Base-by-base conservation (phyloP, 2,113 vertebrate genomes). In the Hypanus sabinus region DNA sequence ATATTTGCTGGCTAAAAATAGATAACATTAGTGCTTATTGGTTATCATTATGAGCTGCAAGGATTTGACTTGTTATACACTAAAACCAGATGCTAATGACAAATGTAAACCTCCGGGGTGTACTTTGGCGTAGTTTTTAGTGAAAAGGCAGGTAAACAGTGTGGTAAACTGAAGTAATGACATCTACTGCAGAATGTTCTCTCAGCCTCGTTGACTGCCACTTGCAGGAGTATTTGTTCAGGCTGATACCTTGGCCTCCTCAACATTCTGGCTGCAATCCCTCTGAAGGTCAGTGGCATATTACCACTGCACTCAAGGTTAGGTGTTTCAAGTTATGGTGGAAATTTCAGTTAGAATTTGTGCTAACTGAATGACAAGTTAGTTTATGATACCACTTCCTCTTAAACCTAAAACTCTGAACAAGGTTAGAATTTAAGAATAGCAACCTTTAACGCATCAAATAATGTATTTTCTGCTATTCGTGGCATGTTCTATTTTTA, bases 341-440 rank as follows among this genome's bases (percentile, higher is more conserved):
- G 57, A 90, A 68, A 90, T 68, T 90, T 55, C 14, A 30, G 33
- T 20, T 90, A 33, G 87, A 68, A 68, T 68, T 5, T 80, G 36
- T 83, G 36, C 33, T 24, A 91, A 20, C 68, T 91, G 33, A 91
- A 36, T 70, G n/a, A 91, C 88, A 20, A 20, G 6, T 91, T 85
- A 87, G 81, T 10, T 68, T n/a, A 91, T 36, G 65, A 68, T 36
- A 68, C 62, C 62, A 91, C 88, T 70, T 92, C 65, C n/a, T 92
- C 68, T 92, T 16, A 2, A 33, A 65, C 20, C 0, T 20, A 70
- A 62, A 92, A 24, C 62, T 70, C 18, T 70, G 88, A 70, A 70
- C 57, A 83, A 83, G 36, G 60, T 70, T 30, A 70, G 30, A 30
- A 60, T 12, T 87, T 60, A 10, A 92, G n/a, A 92, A 71, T 10